Conservation (phyloP, 2,797 vertebrate genomes). For the Telmatherina bonti region DNA sequence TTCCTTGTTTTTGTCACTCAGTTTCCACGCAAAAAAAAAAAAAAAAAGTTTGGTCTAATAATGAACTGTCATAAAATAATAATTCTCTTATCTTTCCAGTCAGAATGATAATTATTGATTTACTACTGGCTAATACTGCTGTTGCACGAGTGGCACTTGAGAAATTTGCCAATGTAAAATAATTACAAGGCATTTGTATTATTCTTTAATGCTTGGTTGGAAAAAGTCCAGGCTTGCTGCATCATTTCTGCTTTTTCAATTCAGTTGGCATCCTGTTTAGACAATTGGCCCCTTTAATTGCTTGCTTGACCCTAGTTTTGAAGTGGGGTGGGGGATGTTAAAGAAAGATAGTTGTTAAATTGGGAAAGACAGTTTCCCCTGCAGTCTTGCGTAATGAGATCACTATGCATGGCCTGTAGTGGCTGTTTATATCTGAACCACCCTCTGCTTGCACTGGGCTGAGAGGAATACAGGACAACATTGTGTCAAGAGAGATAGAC, state of each 20-base stretch:
- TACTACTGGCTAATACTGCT: conserved; percentile 53
- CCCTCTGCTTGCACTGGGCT: conserved; percentile 72
- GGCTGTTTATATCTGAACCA: conserved; percentile 63
- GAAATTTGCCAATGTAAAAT: conserved; percentile 50
- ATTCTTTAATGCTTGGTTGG: conserved; percentile 66
- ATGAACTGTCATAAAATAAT: conserved; percentile 42
- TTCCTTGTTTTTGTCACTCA: conserved; percentile 8
- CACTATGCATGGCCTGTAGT: conserved; percentile 71
- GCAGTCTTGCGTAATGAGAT: conserved; percentile 79
- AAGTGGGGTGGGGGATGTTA: conserved; percentile 43
- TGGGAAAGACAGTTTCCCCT: conserved; percentile 77
- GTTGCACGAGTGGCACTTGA: conserved; percentile 40
- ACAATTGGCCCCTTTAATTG: conserved; percentile 77
- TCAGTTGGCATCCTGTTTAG: conserved; percentile 66
- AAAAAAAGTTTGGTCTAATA: conserved; percentile 22
- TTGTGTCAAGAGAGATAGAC: conserved; percentile 9
- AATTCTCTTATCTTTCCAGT: conserved; percentile 45
- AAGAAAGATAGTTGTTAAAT: conserved; percentile 69
- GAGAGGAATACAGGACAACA: conserved; percentile 24
- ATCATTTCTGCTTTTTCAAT: conserved; percentile 60
- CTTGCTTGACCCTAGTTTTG: conserved; percentile 76
- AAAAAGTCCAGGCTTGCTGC: conserved; percentile 59
- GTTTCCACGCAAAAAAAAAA: conserved; percentile 46
- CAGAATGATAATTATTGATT: conserved; percentile 62
- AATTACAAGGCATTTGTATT: conserved; percentile 55